Conservation (phyloP, 2,113 vertebrate species). For the Pogonocichla stellata region DNA sequence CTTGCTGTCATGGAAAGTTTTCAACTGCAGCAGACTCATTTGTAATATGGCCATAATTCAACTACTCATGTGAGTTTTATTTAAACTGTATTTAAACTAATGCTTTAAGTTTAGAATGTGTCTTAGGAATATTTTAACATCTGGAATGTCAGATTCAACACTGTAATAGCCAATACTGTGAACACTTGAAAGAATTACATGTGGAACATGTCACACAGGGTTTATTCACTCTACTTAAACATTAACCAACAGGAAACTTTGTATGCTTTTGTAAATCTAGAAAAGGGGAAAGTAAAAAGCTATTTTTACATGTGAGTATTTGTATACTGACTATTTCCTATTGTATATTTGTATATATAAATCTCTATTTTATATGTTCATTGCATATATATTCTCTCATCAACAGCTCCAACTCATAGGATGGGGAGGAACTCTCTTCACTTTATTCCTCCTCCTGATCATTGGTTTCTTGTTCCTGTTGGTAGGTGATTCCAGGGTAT, state of each 20-base stretch:
- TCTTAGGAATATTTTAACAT: constrained; percentile 46
- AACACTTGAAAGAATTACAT: constrained; percentile 61
- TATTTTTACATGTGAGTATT: constrained; percentile 80
- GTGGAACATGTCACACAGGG: constrained; percentile 58
- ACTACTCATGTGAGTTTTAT: constrained; percentile 23
- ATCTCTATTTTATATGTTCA: constrained; percentile 72
- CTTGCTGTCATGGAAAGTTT: constrained; percentile 14
- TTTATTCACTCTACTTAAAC: constrained; percentile 67
- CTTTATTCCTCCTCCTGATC: background rate
- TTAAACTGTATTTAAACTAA: constrained; percentile 57
- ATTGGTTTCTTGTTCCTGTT: background rate
- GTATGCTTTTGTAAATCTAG: constrained; percentile 70
- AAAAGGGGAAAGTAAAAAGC: constrained; percentile 64
- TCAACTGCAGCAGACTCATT: background rate
- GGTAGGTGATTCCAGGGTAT: background rate
- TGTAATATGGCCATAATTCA: constrained; percentile 14
- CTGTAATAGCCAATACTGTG: constrained; percentile 78
- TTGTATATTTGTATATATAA: constrained; percentile 78
- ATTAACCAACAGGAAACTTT: constrained; percentile 59
- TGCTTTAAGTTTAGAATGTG: constrained; percentile 47
- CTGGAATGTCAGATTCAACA: constrained; percentile 62
- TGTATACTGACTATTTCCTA: constrained; percentile 74
- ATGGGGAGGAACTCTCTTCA: constrained; percentile 36
- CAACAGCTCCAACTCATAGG: constrained; percentile 18
- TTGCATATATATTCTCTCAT: constrained; percentile 17